Conservation (phyloP, 2,113 vertebrate species). For the Phocoena sinus region DNA sequence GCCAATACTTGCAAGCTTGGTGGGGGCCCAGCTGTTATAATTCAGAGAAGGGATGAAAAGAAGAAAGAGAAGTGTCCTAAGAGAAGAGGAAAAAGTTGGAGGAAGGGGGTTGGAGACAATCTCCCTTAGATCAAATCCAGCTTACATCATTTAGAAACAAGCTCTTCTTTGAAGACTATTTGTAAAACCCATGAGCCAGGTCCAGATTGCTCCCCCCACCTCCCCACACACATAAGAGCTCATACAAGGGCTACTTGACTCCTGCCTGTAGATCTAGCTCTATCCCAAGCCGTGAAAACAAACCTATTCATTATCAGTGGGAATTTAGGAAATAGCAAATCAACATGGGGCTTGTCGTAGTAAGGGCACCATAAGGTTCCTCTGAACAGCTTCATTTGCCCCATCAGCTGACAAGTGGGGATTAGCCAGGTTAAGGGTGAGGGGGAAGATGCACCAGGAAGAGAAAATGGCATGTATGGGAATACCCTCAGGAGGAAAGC, state of each 20-base stretch:
- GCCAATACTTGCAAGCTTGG: not conserved
- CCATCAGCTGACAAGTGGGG: not conserved
- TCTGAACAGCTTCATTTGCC: not conserved
- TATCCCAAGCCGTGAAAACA: not conserved
- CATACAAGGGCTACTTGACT: not conserved
- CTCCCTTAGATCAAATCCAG: not conserved
- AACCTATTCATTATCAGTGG: not conserved
- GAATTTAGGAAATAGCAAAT: not conserved
- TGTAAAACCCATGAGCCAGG: not conserved
- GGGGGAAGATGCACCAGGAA: not conserved
- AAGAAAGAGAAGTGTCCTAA: not conserved
- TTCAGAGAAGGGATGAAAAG: not conserved
- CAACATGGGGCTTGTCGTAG: not conserved
- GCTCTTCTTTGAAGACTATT: not conserved
- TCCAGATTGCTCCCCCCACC: not conserved
- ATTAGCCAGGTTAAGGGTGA: not conserved
- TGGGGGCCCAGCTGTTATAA: not conserved
- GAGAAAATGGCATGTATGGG: not conserved
- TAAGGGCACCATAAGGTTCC: not conserved
- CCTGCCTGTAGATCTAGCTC: not conserved
- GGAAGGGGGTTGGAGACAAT: not conserved
- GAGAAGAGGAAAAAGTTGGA: not conserved
- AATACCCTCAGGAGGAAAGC: not conserved
- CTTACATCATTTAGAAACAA: not conserved
- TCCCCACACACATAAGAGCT: not conserved